Conservation (phyloP, 2,888 invertebrate genomes). For the Lasioglossum marginatum region DNA sequence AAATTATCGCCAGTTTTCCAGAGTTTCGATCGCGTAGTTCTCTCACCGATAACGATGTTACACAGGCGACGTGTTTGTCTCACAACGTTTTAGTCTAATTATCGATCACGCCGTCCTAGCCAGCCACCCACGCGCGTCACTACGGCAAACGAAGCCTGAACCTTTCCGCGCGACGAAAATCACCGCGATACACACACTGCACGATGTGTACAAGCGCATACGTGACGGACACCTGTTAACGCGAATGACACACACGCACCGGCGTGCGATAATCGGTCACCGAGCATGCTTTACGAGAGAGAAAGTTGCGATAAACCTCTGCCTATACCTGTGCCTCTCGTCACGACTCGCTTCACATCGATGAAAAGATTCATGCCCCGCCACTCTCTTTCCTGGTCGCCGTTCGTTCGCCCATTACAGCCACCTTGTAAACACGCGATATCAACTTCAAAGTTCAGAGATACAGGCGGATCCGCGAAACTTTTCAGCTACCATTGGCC, state of each 20-base stretch:
- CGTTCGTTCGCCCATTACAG: neutral
- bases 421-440: neutral
- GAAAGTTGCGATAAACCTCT: slow-evolving; percentile 26
- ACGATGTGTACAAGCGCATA: neutral
- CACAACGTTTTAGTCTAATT: neutral
- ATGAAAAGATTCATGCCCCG: neutral
- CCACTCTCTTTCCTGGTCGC: neutral
- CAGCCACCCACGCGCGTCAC: neutral
- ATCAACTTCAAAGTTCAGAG: neutral
- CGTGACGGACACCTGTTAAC: slow-evolving; percentile 43
- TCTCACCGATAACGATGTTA: neutral
- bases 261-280: slow-evolving; percentile 31
- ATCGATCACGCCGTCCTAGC: neutral
- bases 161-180: slow-evolving; percentile 16
- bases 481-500: neutral
- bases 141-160: neutral
- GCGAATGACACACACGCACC: slow-evolving; percentile 16
- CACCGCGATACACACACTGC: neutral
- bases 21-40: neutral
- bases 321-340: neutral
- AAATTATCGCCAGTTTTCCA: neutral
- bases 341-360: neutral
- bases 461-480: neutral
- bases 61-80: neutral
- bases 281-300: slow-evolving; percentile 26